These are phyloP conservation scores for Drosophila sulfurigaster DNA, from an alignment of 1,140 invertebrate genomes.

Conservation along the genomic window DNA sequence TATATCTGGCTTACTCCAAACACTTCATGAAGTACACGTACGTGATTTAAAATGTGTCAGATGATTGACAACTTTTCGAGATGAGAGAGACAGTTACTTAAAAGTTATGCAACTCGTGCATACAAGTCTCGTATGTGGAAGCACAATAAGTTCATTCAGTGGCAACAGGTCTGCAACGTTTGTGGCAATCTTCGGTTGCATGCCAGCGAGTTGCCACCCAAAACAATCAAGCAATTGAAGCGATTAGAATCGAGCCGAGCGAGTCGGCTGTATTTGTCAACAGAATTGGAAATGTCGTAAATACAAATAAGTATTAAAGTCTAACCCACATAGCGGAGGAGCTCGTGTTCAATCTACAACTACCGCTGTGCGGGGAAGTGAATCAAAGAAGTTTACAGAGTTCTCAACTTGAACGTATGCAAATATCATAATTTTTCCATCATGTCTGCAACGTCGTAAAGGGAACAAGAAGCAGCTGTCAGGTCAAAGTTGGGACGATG, in stretches of 20 bases:
- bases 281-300: conserved; percentile 76
- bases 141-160: not conserved
- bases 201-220: conserved; percentile 37
- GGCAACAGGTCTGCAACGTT: conserved; percentile 34
- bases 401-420: conserved; percentile 74
- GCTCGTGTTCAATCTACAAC: conserved; percentile 6
- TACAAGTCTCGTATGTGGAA: not conserved
- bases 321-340: conserved; percentile 27
- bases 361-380: not conserved
- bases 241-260: conserved; percentile 64
- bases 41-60: not conserved
- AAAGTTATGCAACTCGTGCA: conserved; percentile 10
- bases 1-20: too few species aligned
- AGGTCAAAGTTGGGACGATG: conserved; percentile 16
- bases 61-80: not conserved
- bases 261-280: conserved; percentile 45
- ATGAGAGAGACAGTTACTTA: not conserved
- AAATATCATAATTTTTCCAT: conserved; percentile 78
- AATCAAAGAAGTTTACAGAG: conserved; percentile 6
- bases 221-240: conserved; percentile 57
- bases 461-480: conserved; percentile 44
- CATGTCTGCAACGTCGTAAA: conserved; percentile 59
- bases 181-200: conserved; percentile 40
- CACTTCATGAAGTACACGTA: not conserved
- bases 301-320: conserved; percentile 66